phyloP scores from a whole-genome alignment of 2,888 invertebrate genomes.

The Bugula neritina region DNA sequence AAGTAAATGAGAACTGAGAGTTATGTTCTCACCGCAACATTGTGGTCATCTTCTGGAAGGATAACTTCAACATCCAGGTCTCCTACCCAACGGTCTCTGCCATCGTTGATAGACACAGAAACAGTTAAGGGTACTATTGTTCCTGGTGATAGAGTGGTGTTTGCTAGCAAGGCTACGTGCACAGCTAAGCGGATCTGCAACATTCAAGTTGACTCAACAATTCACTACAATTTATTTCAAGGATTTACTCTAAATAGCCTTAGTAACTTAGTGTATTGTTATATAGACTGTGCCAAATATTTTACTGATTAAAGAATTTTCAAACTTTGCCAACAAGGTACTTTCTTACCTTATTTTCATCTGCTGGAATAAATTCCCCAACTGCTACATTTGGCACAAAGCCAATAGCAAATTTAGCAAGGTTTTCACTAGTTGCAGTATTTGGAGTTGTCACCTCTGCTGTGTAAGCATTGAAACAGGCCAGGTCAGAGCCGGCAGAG shows the following conservation, averaged over 20 bases:
- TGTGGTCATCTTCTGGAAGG: background rate
- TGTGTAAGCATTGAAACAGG: slow-evolving; percentile 16
- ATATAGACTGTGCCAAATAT: no score
- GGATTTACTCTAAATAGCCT: no score
- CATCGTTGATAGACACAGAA: slow-evolving; percentile 9
- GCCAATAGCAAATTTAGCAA: background rate
- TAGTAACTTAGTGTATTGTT: no score
- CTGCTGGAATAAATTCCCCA: background rate
- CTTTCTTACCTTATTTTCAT: background rate
- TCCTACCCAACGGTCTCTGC: background rate
- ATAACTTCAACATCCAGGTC: background rate
- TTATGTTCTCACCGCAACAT: background rate
- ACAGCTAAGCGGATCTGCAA: slow-evolving; percentile 16
- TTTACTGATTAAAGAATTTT: no score
- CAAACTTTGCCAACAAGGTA: no score
- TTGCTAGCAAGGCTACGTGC: slow-evolving; percentile 7
- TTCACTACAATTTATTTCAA: no score
- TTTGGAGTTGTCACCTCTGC: background rate
- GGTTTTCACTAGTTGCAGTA: background rate
- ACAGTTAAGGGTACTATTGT: background rate
- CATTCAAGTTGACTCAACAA: no score
- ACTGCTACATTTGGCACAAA: background rate
- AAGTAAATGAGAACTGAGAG: no score
- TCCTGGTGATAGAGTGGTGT: background rate
- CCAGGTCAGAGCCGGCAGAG: background rate